These are phyloP conservation scores for Gryon sp. DNA, from an alignment of 1,140 invertebrate genomes.

Conservation along the genomic window DNA sequence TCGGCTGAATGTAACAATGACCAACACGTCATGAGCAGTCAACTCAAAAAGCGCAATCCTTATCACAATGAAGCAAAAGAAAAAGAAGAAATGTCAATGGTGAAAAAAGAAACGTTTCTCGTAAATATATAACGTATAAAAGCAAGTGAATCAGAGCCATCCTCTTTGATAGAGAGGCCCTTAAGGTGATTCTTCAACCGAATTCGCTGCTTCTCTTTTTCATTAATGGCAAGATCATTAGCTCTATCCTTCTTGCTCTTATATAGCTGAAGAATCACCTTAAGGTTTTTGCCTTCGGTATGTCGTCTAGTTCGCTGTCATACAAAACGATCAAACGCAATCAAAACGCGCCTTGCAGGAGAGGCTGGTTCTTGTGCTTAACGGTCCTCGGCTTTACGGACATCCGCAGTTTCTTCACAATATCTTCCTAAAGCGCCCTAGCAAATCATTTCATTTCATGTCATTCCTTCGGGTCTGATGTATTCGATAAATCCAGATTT, in stretches of 20 bases:
- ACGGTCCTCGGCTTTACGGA: constrained; percentile 72
- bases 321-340: constrained; percentile 69
- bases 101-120: constrained; percentile 75
- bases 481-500: constrained; percentile 18
- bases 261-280: too few species aligned
- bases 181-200: too few species aligned
- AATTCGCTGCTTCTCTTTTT: too few species aligned
- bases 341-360: constrained; percentile 46
- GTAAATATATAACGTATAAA: constrained; percentile 78
- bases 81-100: too few species aligned
- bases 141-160: constrained; percentile 65
- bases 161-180: constrained; percentile 77
- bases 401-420: constrained; percentile 75
- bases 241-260: too few species aligned
- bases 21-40: constrained; percentile 22
- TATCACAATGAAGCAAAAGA: constrained; percentile 73
- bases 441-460: constrained; percentile 32
- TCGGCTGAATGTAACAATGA: constrained; percentile 50
- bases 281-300: too few species aligned
- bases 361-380: constrained; percentile 64
- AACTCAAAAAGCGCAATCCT: constrained; percentile 68
- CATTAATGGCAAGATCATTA: constrained; percentile 71
- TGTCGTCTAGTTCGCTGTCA: constrained; percentile 66
- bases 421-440: constrained; percentile 68
- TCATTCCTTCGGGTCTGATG: constrained; percentile 27